Conservation (phyloP, 2,113 vertebrate species). For the Thalassarche chlororhynchos region DNA sequence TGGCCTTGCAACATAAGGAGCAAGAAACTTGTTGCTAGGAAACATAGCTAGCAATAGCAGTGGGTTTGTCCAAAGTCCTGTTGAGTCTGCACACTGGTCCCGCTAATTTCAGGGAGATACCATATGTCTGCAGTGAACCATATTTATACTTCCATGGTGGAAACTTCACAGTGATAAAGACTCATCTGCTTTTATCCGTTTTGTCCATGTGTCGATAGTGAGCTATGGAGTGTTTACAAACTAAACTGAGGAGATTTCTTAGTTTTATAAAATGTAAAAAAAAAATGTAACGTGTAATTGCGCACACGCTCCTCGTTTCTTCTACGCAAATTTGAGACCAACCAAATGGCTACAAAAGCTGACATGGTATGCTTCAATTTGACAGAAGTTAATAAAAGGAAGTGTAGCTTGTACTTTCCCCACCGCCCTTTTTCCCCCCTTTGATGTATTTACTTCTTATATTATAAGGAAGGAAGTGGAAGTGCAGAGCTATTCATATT, state of each 20-base stretch:
- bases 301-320: accelerated
- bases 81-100: neutral
- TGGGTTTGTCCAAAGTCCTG: neutral
- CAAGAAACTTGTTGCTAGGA: neutral
- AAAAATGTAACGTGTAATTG: neutral
- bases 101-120: neutral
- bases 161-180: neutral
- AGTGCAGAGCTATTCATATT: neutral
- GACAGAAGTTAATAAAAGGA: neutral
- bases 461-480: neutral
- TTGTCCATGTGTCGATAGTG: neutral
- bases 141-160: neutral
- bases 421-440: accelerated
- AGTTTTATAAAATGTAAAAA: neutral
- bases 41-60: neutral
- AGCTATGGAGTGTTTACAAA: neutral
- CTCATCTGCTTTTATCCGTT: neutral
- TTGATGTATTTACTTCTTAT: neutral
- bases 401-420: neutral
- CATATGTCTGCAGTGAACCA: neutral
- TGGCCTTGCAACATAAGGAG: neutral
- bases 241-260: neutral
- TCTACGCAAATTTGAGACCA: neutral
- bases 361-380: neutral
- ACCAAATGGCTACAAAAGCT: neutral